Conservation (phyloP, 2,888 invertebrate species). For the Cerastis leucographa region DNA sequence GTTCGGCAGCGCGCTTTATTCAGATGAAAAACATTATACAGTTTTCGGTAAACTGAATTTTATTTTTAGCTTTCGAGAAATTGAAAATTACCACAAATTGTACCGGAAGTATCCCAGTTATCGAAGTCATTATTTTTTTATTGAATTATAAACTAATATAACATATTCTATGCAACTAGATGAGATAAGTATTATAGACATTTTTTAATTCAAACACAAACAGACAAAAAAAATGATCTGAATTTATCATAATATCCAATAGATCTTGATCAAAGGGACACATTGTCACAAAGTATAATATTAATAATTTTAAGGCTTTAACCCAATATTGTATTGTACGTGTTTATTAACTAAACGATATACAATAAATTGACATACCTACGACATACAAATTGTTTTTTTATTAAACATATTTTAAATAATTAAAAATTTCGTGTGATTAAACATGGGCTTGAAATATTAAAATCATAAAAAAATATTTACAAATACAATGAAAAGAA, state of each 20-base stretch:
- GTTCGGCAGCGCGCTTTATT: constrained; percentile 63
- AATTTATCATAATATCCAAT: constrained; percentile 74
- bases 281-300: constrained; percentile 72
- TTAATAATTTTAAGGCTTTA: constrained; percentile 75
- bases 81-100: constrained; percentile 56
- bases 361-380: constrained; percentile 84
- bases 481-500: constrained; percentile 17
- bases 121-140: constrained; percentile 75
- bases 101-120: constrained; percentile 67
- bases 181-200: constrained; percentile 67
- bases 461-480: not conserved
- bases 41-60: constrained; percentile 18
- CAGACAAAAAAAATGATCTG: constrained; percentile 81
- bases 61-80: constrained; percentile 3
- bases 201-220: constrained; percentile 69
- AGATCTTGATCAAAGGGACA: constrained; percentile 74
- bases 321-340: constrained; percentile 85
- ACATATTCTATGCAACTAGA: constrained; percentile 67
- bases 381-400: constrained; percentile 66
- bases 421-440: not conserved
- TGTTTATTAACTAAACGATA: constrained; percentile 86
- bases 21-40: constrained; percentile 28
- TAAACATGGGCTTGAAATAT: not conserved
- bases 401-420: not conserved
- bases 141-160: constrained; percentile 67